Evolutionary conservation across 2,888 invertebrate genomes (phyloP).

Genomic region (Phengaris alcon): DNA sequence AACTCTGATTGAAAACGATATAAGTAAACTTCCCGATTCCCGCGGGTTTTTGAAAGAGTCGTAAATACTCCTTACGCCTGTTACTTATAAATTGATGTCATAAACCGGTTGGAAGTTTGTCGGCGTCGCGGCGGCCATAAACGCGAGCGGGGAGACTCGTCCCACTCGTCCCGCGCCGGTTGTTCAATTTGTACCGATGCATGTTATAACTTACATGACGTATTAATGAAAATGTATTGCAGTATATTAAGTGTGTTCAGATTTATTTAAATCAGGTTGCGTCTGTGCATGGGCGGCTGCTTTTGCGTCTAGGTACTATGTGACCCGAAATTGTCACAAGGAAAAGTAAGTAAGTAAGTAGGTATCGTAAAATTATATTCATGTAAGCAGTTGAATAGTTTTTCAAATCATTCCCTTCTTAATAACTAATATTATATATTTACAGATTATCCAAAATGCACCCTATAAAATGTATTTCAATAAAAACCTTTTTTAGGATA

Average conservation of each 20-base stretch:
- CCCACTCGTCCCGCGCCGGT: conserved; percentile 54
- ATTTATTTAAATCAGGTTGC: no score
- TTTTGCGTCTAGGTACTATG: no score
- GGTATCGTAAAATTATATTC: no score
- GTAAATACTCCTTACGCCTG: conserved; percentile 65
- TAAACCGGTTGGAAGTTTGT: conserved; percentile 78
- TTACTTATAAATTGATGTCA: conserved; percentile 80
- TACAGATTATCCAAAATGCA: no score
- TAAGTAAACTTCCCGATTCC: conserved; percentile 36
- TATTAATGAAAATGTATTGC: neutral
- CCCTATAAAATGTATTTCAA: no score
- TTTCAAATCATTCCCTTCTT: no score
- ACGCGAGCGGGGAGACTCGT: conserved; percentile 65
- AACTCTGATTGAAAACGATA: conserved; percentile 28
- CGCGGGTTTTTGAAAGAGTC: conserved; percentile 67
- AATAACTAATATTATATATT: no score
- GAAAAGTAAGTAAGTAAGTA: no score
- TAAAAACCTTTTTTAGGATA: no score
- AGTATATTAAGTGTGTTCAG: neutral
- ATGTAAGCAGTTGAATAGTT: no score
- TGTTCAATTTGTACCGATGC: conserved; percentile 58
- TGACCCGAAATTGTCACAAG: no score
- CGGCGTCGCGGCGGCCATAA: conserved; percentile 75
- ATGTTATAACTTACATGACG: conserved; percentile 32
- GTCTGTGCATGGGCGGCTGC: no score